phyloP scores from a whole-genome alignment of 2,888 invertebrate genomes.

The Molorchus minor region DNA sequence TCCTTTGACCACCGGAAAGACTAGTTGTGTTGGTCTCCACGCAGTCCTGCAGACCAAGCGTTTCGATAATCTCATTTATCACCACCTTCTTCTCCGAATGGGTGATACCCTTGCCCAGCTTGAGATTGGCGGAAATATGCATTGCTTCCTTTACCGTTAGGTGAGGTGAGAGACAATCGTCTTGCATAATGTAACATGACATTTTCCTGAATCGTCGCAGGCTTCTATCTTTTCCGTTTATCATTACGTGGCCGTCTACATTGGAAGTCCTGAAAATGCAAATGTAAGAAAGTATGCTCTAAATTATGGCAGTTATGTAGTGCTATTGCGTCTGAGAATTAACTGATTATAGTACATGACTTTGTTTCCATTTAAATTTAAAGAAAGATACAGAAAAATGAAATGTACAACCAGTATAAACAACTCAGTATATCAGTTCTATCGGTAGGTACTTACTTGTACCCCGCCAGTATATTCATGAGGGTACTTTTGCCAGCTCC shows the following conservation, averaged over 20 bases:
- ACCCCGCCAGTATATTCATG: slow-evolving; percentile 89
- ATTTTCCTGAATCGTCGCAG: slow-evolving; percentile 89
- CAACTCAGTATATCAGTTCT: not conserved
- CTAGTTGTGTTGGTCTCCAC: slow-evolving; percentile 81
- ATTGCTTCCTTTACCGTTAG: slow-evolving; percentile 92
- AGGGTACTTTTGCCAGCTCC: slow-evolving; percentile 84
- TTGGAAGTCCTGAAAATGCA: slow-evolving; percentile 76
- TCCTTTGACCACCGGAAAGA: slow-evolving; percentile 91
- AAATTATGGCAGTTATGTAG: too few relatives aligned
- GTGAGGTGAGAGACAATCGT: slow-evolving; percentile 88
- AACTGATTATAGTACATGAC: too few relatives aligned
- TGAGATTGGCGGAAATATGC: slow-evolving; percentile 92
- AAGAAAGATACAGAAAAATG: too few relatives aligned
- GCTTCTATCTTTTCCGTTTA: slow-evolving; percentile 89
- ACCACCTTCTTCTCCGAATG: slow-evolving; percentile 78
- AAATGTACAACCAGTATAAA: not conserved
- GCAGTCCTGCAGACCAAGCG: slow-evolving; percentile 82
- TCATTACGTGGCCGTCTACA: slow-evolving; percentile 83
- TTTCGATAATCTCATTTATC: slow-evolving; percentile 86
- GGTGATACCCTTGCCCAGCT: slow-evolving; percentile 83
- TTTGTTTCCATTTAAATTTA: too few relatives aligned
- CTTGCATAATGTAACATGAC: slow-evolving; percentile 98
- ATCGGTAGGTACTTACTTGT: slow-evolving; percentile 72
- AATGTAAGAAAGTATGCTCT: not conserved
- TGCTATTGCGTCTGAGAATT: too few relatives aligned